Percentiles rank a stretch among this genome's conserved stretches.
phyloP scores from a whole-genome alignment of 2,888 invertebrate species.

The Rotaria socialis region DNA sequence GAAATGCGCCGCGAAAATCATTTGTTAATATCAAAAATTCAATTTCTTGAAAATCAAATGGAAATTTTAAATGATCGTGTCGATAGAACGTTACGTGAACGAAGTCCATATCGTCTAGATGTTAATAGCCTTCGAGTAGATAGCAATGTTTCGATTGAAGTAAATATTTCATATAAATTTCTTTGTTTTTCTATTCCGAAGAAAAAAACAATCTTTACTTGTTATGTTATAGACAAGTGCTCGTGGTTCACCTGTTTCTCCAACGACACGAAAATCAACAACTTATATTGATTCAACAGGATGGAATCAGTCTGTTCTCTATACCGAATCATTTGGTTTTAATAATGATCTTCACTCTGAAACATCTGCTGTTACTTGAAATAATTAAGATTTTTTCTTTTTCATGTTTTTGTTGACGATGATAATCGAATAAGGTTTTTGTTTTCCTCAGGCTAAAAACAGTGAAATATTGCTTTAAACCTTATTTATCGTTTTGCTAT shows the following conservation, averaged over 20 bases:
- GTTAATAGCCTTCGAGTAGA: neutral
- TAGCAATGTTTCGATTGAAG: neutral
- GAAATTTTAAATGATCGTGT: constrained; percentile 8
- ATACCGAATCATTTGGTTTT: constrained; percentile 6
- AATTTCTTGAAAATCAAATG: constrained; percentile 20
- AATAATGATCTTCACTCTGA: neutral
- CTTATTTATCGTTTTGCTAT: too few relatives aligned
- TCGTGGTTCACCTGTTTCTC: neutral
- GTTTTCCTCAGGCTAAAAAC: too few relatives aligned
- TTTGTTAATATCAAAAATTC: constrained; percentile 21
- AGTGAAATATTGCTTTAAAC: too few relatives aligned
- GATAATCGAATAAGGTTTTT: too few relatives aligned
- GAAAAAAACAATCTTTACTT: neutral
- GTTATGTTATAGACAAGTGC: neutral
- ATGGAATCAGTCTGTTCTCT: neutral
- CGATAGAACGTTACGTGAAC: neutral
- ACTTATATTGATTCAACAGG: neutral
- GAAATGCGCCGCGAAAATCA: constrained; percentile 9
- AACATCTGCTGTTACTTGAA: too few relatives aligned
- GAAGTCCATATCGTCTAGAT: neutral
- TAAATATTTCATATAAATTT: neutral
- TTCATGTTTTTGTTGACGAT: too few relatives aligned
- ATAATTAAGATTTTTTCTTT: too few relatives aligned
- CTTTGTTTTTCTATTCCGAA: neutral
- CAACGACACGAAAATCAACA: neutral